phyloP scores from a whole-genome alignment of 1,140 invertebrate genomes.

The Neotoxoptera formosana region DNA sequence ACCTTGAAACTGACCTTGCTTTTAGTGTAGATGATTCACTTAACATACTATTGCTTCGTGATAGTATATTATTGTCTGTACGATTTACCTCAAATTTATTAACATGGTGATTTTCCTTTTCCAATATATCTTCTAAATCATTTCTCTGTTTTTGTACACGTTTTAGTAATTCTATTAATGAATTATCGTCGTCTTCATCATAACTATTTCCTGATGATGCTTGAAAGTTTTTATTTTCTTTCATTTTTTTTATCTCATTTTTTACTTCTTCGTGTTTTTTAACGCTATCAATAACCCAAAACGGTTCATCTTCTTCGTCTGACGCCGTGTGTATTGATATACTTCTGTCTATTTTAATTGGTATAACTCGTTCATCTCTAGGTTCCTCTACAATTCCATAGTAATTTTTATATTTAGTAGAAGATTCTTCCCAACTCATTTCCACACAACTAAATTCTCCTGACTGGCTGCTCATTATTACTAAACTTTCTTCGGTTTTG shows the following conservation, averaged over 20 bases:
- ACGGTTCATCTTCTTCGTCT: slow-evolving; percentile 66
- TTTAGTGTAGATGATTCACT: slow-evolving; percentile 24
- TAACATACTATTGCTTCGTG: neutral
- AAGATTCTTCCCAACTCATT: slow-evolving; percentile 56
- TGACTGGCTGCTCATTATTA: slow-evolving; percentile 38
- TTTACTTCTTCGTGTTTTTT: slow-evolving; percentile 43
- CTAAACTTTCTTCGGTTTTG: slow-evolving; percentile 48
- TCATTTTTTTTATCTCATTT: slow-evolving; percentile 49
- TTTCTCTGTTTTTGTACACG: slow-evolving; percentile 74
- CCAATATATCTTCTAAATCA: slow-evolving; percentile 74
- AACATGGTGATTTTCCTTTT: slow-evolving; percentile 67
- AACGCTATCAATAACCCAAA: slow-evolving; percentile 57
- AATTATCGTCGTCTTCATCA: slow-evolving; percentile 46
- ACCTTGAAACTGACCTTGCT: slow-evolving; percentile 3
- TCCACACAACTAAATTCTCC: slow-evolving; percentile 51
- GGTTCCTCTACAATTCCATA: slow-evolving; percentile 67
- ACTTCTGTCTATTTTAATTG: slow-evolving; percentile 66
- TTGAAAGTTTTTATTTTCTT: slow-evolving; percentile 22
- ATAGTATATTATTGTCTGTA: neutral
- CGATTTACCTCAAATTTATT: neutral
- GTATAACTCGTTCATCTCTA: slow-evolving; percentile 60
- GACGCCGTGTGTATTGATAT: slow-evolving; percentile 73
- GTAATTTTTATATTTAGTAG: slow-evolving; percentile 45
- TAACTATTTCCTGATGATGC: slow-evolving; percentile 24
- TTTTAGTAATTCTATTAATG: slow-evolving; percentile 70